These are phyloP conservation scores for Toxotes jaculatrix DNA, from an alignment of 2,113 vertebrate genomes.

Conservation along the genomic window DNA sequence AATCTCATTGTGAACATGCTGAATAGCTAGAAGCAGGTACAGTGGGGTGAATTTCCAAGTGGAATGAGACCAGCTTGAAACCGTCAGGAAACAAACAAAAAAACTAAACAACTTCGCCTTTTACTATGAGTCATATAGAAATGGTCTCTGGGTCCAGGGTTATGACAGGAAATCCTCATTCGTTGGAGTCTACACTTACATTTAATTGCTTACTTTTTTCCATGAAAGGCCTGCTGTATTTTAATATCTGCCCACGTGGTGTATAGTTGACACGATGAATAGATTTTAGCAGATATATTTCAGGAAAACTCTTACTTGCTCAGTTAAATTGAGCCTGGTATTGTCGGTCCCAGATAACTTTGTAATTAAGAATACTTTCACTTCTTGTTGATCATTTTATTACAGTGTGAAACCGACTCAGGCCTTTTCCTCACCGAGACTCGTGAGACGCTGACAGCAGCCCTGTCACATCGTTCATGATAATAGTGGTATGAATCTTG, in stretches of 20 bases:
- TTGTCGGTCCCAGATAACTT: neutral
- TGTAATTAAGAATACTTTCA: conserved; percentile 2
- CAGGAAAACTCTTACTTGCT: neutral
- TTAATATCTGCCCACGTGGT: neutral
- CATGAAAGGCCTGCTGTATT: neutral
- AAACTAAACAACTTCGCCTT: conserved; percentile 3
- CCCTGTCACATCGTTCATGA: too few species aligned
- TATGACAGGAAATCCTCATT: conserved; percentile 11
- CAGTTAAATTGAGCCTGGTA: neutral
- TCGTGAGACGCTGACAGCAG: too few species aligned
- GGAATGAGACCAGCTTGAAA: neutral
- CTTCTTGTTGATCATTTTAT: neutral
- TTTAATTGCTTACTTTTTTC: neutral
- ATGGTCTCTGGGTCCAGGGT: neutral
- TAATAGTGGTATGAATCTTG: too few species aligned
- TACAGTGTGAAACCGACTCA: neutral
- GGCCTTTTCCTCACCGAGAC: neutral
- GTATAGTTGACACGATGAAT: neutral
- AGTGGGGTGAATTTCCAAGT: conserved; percentile 3
- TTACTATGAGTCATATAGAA: conserved; percentile 6
- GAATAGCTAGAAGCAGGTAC: conserved; percentile 5
- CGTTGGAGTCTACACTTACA: neutral
- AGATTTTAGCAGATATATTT: conserved; percentile 8
- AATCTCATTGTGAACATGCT: conserved; percentile 20
- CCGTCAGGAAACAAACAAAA: neutral